phyloP scores from a whole-genome alignment of 2,113 vertebrate species.

The Esox niger region DNA sequence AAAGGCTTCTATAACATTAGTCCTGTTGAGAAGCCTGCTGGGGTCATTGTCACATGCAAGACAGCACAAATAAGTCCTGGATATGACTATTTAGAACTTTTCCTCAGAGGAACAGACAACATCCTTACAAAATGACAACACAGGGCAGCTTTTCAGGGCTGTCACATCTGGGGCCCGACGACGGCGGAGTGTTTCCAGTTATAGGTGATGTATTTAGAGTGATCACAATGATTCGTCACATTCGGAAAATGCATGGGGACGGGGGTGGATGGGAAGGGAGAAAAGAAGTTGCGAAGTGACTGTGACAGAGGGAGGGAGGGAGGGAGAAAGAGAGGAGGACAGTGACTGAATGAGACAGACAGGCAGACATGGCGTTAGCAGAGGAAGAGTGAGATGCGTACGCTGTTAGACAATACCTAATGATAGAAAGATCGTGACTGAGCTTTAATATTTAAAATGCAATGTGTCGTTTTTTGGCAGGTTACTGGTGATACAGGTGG shows the following conservation, averaged over 20 bases:
- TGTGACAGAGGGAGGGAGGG: slow-evolving; percentile 21
- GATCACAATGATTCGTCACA: slow-evolving; percentile 36
- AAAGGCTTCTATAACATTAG: slow-evolving; percentile 12
- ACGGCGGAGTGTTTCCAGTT: slow-evolving; percentile 19
- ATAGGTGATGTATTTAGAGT: slow-evolving; percentile 20
- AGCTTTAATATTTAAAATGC: slow-evolving; percentile 44
- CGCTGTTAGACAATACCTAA: slow-evolving; percentile 10
- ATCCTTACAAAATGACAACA: slow-evolving; percentile 14
- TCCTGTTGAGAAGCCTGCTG: slow-evolving; percentile 19
- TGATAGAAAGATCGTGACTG: slow-evolving; percentile 40
- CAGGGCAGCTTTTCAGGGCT: slow-evolving; percentile 32
- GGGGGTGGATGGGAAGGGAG: neutral
- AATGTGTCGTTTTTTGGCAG: slow-evolving; percentile 37
- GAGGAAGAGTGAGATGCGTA: neutral
- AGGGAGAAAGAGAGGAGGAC: neutral
- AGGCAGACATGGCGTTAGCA: slow-evolving; percentile 6
- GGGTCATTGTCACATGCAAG: too few relatives aligned
- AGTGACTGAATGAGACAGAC: slow-evolving; percentile 20
- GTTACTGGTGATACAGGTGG: slow-evolving; percentile 24
- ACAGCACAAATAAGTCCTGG: too few relatives aligned
- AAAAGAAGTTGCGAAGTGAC: slow-evolving; percentile 7
- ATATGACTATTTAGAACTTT: neutral
- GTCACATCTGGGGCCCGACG: slow-evolving; percentile 18
- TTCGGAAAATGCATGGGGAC: slow-evolving; percentile 43
- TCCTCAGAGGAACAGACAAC: slow-evolving; percentile 16